A percentile compares a stretch with the other conserved stretches of the same genome.
Evolutionary conservation across 35 echinoderm and acorn worm species (phyloP).

Genomic region (Patiria miniata): DNA sequence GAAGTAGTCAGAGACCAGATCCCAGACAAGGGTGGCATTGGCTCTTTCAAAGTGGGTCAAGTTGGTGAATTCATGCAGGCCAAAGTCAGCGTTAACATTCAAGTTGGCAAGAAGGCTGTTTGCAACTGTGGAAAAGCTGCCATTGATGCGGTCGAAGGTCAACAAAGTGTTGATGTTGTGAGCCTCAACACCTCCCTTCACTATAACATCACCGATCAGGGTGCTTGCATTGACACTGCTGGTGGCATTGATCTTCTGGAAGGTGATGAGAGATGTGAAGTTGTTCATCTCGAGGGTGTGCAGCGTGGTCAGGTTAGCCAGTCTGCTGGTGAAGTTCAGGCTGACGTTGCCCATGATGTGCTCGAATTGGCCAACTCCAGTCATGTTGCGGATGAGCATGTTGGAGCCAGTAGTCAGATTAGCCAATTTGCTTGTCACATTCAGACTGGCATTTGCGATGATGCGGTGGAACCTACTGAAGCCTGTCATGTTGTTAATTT

Average conservation of each 20-base stretch:
- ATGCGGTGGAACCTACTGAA: conserved; percentile 52
- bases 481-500: conserved; percentile 52
- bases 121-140: conserved; percentile 16
- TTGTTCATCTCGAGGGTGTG: conserved; percentile 51
- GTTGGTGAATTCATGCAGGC: background rate
- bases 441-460: conserved; percentile 28
- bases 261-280: conserved; percentile 33
- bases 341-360: conserved; percentile 43
- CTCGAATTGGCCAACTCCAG: conserved; percentile 23
- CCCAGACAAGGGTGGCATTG: conserved; percentile 14
- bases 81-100: conserved; percentile 1
- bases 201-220: background rate
- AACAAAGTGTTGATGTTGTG: conserved; percentile 18
- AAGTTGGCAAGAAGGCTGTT: conserved; percentile 35
- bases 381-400: conserved; percentile 45
- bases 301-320: conserved; percentile 8
- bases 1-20: background rate
- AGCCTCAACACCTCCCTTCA: conserved; percentile 15
- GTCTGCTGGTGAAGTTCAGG: conserved; percentile 40
- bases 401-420: conserved; percentile 36
- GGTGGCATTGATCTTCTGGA: conserved; percentile 53
- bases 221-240: conserved; percentile 26
- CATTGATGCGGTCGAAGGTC: conserved; percentile 31
- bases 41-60: conserved; percentile 39
- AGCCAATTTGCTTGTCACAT: conserved; percentile 36